Evolutionary conservation across 2,797 vertebrate species (phyloP).

Genomic region (Anomalospiza imberbis): DNA sequence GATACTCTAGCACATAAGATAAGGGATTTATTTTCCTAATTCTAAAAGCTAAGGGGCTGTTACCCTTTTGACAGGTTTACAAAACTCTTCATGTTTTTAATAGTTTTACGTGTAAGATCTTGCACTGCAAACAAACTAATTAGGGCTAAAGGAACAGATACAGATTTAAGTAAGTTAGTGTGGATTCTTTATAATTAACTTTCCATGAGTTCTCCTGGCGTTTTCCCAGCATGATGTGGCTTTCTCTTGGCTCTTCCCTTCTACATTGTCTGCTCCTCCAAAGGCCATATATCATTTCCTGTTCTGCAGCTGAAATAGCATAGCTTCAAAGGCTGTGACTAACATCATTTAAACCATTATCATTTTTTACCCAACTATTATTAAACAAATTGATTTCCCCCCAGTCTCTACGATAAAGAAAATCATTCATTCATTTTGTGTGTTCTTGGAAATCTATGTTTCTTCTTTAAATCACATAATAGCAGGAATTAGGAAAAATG

Average conservation of each 20-base stretch:
- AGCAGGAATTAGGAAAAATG: conserved; percentile 24
- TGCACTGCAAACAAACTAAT: not conserved
- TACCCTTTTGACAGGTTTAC: not conserved
- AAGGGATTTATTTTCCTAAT: not conserved
- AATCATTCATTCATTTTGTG: conserved; percentile 28
- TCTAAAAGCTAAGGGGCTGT: not conserved
- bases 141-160: not conserved
- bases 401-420: not conserved
- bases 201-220: not conserved
- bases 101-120: not conserved
- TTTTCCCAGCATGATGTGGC: not conserved
- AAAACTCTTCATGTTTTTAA: not conserved
- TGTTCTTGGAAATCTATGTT: conserved; percentile 27
- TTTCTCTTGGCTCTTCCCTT: not conserved
- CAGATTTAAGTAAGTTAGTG: not conserved
- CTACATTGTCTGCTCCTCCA: not conserved
- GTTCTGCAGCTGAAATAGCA: not conserved
- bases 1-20: not conserved
- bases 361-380: conserved; percentile 42
- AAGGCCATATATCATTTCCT: not conserved
- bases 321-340: conserved; percentile 18
- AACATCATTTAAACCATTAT: conserved; percentile 28
- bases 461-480: conserved; percentile 32
- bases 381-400: conserved; percentile 44
- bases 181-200: not conserved